Base-by-base conservation (phyloP, 1,140 invertebrate species). In the Popillia japonica region DNA sequence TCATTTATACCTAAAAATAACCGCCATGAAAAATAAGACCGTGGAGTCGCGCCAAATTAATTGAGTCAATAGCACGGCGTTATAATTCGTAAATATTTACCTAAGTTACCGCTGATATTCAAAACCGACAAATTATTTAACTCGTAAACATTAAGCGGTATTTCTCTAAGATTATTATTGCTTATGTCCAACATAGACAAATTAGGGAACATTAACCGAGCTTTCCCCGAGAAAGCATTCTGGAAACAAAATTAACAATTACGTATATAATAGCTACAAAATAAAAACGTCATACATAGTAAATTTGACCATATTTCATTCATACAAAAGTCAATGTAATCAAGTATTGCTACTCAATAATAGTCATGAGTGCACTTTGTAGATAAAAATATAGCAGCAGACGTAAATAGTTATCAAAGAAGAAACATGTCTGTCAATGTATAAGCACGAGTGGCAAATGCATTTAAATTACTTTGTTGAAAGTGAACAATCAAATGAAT, bases 151-250 rank as follows among this genome's bases (percentile, higher is more conserved):
- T 94, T 94, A 0, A 91, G 86, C 1, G 98, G 96, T 64, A 99
- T 92, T 82, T 93, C 92, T 79, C 88, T 90, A 4, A 98, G 86
- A 40, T 90, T 89, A 87, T 99, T 99, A 83, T 95, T 94, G 82
- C 95, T 96, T 7, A 99, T 91, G 87, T 99, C 98, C 80, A 99
- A 87, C 93, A 97, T 97, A 0, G 96, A 98, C 48, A 99, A 90
- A 84, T 95, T 95, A 0, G 98, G 98, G 88, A 98, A 99, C 80
- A 99, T 89, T 22, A 98, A 89, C 75, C 92, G 89, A 0, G 89
- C 88, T 82, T 92, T 92, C n/a, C 89, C 87, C 1, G 87, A 83
- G 40, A 83, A 77, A 0, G 80, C 72, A 74, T 76, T 83, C 83
- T 84, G 55, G 40, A 79, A 76, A 41, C 68, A 74, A 41, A 74